Evolutionary conservation across 2,113 vertebrate genomes (phyloP), one percentile per base, ranked within the genome.

Genomic region (Misgurnus mizolepis): DNA sequence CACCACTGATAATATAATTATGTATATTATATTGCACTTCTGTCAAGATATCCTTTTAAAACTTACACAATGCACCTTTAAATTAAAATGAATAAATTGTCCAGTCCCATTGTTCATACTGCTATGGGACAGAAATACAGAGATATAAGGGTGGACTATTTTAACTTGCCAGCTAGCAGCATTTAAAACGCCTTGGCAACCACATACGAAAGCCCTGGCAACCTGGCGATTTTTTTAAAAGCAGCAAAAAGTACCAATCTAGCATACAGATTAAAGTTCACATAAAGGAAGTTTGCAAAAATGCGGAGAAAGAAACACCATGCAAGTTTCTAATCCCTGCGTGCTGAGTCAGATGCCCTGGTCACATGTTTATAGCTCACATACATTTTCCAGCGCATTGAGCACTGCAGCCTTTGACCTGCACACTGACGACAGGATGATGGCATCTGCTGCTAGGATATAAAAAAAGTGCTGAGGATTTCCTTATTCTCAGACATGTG

Each of bases 361-460:
- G 85, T 92, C 91, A 92, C 90, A 92, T 91, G 91, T 89, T 7
- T 40, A 74, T 50, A 66, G 50, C 75, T 62, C 67, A 58, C 56
- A 67, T 66, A 84, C 15, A 72, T 55, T 14, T 79, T 67, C 68
- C 80, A 85, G 49, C 65, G n/a, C 87, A 83, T 73, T 85, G 82
- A 83, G 83, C 86, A 85, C 73, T 80, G 73, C 81, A 85, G 90
- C 88, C 88, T 89, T 89, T 89, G 87, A 90, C 92, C 86, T 49
- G 83, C 41, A 76, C 84, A 74, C 84, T 88, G 87, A 89, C 83
- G 62, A 83, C 71, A 71, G 61, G 60, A 73, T 85, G 55, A 69
- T 43, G 5, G 22, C 74, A 72, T 82, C 14, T 47, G 4, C 3
- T 8, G 45, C 7, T 76, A 22, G 47, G 70, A 49, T 41, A 45